Evolutionary conservation across 2,113 vertebrate genomes (phyloP).

Genomic region (Zosterops hypoxanthus): DNA sequence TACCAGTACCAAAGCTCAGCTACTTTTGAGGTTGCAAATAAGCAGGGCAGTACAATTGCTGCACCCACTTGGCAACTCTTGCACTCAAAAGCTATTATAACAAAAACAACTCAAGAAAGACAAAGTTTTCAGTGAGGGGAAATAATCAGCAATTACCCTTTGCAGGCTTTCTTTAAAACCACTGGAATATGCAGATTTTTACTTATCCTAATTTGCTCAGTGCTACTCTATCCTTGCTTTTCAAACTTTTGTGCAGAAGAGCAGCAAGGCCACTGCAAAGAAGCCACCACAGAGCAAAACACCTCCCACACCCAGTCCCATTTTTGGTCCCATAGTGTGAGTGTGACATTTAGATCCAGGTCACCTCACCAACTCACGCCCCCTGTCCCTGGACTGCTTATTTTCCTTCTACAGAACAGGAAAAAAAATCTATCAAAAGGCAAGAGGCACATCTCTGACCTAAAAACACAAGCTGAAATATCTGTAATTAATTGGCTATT

Average conservation of each 20-base stretch:
- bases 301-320: accelerated
- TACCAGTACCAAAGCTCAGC: not conserved
- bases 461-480: not conserved
- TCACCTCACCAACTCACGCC: not conserved
- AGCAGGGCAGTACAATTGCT: not conserved
- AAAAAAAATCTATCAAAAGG: not conserved
- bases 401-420: not conserved
- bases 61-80: not conserved
- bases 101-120: not conserved
- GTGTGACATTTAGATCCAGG: not conserved
- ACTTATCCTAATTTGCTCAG: not conserved
- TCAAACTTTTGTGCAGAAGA: not conserved
- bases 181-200: not conserved
- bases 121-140: not conserved
- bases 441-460: not conserved
- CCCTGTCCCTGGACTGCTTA: not conserved
- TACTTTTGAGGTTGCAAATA: not conserved
- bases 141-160: not conserved
- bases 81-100: not conserved
- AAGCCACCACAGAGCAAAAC: not conserved
- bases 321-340: not conserved
- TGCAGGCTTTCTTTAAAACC: not conserved
- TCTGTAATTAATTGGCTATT: conserved; percentile 17
- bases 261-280: not conserved
- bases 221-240: not conserved